Base-by-base conservation (phyloP, 1,140 invertebrate species). In the Trachymyrmex septentrionalis region DNA sequence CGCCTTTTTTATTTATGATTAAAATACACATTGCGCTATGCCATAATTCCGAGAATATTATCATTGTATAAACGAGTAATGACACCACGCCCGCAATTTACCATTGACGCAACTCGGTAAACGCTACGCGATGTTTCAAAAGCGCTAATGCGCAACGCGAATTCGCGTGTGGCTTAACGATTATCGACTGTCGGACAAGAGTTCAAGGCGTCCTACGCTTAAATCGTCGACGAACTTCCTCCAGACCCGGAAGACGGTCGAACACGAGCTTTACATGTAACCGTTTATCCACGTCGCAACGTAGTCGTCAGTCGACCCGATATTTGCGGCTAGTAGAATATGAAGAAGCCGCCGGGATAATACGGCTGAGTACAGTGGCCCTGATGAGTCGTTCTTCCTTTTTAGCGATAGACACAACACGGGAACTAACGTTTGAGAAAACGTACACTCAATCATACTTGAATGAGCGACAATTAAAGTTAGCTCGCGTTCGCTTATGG, bases 401-500 rank as follows among this genome's bases (percentile, higher is more conserved):
- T 77, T 63, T 27, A 55, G 12, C 77, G 64, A 69, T 55, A 53
- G 48, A 24, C 14, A 30, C 44, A 66, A 67, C 63, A 34, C 44
- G 63, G 67, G 44, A 19, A 80, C 27, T 61, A 27, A 27, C 61
- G 19, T 67, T 67, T 64, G 61, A 66, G 76, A 78, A 78, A 78
- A 78, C 44, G 7, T 53, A 61, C 27, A 66, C 38, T 77, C 76
- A 78, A 78, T 78, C 61, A 78, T 78, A 78, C 16, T 21, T 66
- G 76, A 78, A 78, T 64, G 57, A 38, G 59, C 76, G 61, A 67
- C 44, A 80, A 67, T 80, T 80, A 67, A 80, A 80, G 63, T 50
- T 24, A 21, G 61, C 34, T 61, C 53, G 30, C 44, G 48, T 50
- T 78, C 12, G 38, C 38, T 66, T 2, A 19, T 50, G 24, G 24